Percentiles rank a stretch among this genome's conserved stretches.
Conservation (phyloP, 2,113 vertebrate species). For the Varanus salvator region DNA sequence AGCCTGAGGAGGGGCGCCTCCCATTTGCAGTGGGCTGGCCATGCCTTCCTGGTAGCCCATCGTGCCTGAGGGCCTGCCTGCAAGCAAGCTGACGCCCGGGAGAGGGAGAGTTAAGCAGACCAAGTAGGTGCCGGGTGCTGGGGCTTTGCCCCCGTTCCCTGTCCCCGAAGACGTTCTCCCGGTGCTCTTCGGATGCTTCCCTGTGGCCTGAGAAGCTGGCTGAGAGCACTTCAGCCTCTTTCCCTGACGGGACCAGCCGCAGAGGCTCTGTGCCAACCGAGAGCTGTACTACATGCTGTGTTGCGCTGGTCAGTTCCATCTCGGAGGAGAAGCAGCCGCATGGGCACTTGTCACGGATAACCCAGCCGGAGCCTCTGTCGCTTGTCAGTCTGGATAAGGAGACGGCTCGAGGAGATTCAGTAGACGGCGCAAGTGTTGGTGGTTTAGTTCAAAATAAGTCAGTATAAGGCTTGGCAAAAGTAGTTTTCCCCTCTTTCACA, state of each 20-base stretch:
- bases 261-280: background rate
- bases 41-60: slow-evolving; percentile 67
- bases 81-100: slow-evolving; percentile 71
- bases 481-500: no score
- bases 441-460: background rate
- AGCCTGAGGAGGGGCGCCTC: no score
- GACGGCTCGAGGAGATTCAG: background rate
- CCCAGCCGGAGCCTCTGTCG: no score
- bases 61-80: slow-evolving; percentile 46
- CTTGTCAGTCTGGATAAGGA: background rate
- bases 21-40: slow-evolving; percentile 35
- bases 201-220: background rate
- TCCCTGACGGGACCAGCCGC: background rate
- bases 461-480: background rate
- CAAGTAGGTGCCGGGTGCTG: background rate
- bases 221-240: background rate
- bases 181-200: background rate
- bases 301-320: background rate
- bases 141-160: no score
- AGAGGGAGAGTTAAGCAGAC: slow-evolving; percentile 43
- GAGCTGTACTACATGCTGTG: background rate
- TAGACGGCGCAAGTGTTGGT: background rate
- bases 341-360: no score
- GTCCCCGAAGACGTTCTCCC: background rate
- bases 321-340: background rate